These are phyloP conservation scores for Pluvianellus socialis DNA, from an alignment of 2,113 vertebrate species.

Conservation along the genomic window DNA sequence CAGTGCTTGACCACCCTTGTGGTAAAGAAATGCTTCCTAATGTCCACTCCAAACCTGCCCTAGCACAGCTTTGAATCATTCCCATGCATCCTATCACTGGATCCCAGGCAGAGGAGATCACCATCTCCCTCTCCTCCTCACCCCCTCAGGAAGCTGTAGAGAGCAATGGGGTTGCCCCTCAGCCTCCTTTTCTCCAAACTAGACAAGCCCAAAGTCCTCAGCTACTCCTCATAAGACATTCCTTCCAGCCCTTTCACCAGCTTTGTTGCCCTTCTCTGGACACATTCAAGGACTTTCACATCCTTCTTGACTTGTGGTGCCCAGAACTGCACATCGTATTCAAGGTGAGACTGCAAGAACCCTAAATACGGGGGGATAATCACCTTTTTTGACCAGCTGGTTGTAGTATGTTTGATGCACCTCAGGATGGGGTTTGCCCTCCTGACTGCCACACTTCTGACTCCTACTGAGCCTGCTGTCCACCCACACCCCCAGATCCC, in stretches of 20 bases:
- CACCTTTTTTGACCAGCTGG: neutral
- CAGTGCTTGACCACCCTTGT: neutral
- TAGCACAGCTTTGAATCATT: neutral
- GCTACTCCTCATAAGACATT: neutral
- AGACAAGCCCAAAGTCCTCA: neutral
- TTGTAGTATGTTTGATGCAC: neutral
- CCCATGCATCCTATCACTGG: neutral
- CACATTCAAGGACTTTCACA: neutral
- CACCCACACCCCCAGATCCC: neutral
- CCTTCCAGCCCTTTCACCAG: neutral
- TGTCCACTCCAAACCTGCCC: neutral
- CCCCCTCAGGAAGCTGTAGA: neutral
- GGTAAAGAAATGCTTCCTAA: neutral
- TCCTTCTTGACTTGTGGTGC: neutral
- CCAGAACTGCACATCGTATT: neutral
- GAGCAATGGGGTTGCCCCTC: neutral
- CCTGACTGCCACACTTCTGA: neutral
- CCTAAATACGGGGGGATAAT: neutral
- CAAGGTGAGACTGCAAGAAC: accelerated
- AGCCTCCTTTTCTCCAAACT: neutral
- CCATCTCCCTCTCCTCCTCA: neutral
- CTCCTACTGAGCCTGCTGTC: neutral
- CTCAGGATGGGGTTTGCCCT: neutral
- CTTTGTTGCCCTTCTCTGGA: neutral
- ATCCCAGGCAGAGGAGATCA: neutral